Evolutionary conservation across 2,797 vertebrate genomes (phyloP).

Genomic region (Scolopax rusticola): DNA sequence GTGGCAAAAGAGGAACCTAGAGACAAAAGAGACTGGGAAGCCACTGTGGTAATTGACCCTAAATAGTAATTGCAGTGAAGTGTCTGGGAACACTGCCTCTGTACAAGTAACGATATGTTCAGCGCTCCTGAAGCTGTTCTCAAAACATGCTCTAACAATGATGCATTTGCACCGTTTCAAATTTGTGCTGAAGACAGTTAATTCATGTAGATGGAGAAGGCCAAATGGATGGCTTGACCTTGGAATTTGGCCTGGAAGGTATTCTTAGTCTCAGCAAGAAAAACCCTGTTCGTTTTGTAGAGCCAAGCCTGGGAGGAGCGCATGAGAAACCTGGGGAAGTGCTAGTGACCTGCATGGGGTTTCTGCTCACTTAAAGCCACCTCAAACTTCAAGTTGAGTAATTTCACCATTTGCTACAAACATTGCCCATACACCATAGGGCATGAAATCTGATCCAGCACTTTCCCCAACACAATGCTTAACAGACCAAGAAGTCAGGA

Average conservation of each 20-base stretch:
- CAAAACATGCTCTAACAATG: neutral
- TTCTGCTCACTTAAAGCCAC: neutral
- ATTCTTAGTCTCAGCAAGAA: neutral
- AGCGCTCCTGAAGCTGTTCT: neutral
- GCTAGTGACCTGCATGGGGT: neutral
- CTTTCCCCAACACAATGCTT: neutral
- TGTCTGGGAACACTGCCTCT: neutral
- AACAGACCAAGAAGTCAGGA: neutral
- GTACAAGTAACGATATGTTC: neutral
- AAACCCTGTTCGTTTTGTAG: neutral
- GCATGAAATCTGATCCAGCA: neutral
- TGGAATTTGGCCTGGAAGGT: slow-evolving; percentile 28
- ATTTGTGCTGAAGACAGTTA: slow-evolving; percentile 6
- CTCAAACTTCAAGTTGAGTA: neutral
- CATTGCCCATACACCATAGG: neutral
- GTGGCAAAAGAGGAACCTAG: neutral
- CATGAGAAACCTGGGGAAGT: neutral
- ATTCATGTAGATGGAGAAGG: neutral
- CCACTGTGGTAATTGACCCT: neutral
- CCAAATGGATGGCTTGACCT: slow-evolving; percentile 25
- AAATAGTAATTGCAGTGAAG: neutral
- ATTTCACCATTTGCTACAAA: neutral
- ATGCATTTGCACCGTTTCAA: neutral
- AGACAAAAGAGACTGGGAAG: neutral
- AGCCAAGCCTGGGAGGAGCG: neutral